A percentile compares a stretch with the other conserved stretches of the same genome.
These are phyloP conservation scores for Xiphophorus hellerii DNA, from an alignment of 2,113 vertebrate species.

Conservation along the genomic window DNA sequence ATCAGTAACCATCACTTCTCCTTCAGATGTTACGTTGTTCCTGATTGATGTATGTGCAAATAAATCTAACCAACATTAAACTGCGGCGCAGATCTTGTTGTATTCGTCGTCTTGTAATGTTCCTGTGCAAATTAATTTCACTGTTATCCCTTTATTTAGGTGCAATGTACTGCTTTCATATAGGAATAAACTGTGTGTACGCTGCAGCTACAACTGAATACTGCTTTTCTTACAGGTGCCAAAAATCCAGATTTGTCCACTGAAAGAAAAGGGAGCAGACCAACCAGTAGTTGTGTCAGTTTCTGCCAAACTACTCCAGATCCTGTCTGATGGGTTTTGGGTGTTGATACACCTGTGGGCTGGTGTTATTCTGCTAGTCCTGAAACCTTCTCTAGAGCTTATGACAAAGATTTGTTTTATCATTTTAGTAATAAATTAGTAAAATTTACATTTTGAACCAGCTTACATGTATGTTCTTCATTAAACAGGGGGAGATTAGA, in stretches of 20 bases:
- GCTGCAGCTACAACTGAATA: background rate
- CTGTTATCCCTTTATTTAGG: no score
- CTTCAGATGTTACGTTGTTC: background rate
- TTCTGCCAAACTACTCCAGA: constrained; percentile 52
- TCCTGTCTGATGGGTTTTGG: constrained; percentile 67
- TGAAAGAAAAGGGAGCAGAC: constrained; percentile 20
- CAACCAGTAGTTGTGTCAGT: constrained; percentile 41
- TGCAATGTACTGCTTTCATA: background rate
- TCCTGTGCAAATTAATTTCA: background rate
- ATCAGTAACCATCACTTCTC: background rate
- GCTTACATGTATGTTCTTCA: background rate
- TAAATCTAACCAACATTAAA: background rate
- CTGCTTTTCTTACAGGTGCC: constrained; percentile 4
- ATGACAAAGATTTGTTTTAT: background rate
- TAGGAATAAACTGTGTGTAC: background rate
- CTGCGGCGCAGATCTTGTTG: background rate
- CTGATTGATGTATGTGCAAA: background rate
- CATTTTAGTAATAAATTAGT: background rate
- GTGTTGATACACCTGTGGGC: constrained; percentile 9
- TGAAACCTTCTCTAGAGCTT: background rate
- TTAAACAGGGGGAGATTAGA: background rate
- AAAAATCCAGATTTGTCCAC: constrained; percentile 8
- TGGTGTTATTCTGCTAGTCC: background rate
- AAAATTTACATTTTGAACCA: background rate
- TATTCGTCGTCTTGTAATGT: background rate